These are phyloP conservation scores for Drosophila percnosoma DNA, from an alignment of 2,888 invertebrate genomes.

Conservation along the genomic window DNA sequence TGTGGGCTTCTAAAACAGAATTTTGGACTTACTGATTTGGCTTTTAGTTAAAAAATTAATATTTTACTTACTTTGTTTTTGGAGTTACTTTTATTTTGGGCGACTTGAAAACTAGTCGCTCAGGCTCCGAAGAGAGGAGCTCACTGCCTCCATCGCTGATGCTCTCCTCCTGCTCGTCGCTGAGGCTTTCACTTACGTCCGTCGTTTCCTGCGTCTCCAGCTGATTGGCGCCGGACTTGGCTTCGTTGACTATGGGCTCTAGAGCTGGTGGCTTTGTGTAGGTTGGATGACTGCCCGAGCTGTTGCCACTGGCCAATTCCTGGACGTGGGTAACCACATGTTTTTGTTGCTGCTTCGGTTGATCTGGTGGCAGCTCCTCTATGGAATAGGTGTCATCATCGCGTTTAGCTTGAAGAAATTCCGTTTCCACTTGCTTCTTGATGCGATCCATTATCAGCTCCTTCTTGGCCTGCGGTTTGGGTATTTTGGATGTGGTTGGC, in stretches of 20 bases:
- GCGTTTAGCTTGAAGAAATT: conserved; percentile 55
- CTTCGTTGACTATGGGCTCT: neutral
- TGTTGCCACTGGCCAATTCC: conserved; percentile 46
- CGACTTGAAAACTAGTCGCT: conserved; percentile 29
- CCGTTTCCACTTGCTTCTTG: conserved; percentile 58
- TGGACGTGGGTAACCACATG: conserved; percentile 31
- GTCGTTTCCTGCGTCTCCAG: conserved; percentile 55
- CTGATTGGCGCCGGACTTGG: conserved; percentile 2
- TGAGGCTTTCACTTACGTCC: conserved; percentile 75
- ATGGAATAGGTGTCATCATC: conserved; percentile 72
- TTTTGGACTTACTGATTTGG: no score
- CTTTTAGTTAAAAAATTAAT: neutral
- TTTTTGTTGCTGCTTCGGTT: conserved; percentile 1
- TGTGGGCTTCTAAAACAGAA: conserved; percentile 18
- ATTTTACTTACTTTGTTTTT: conserved; percentile 43
- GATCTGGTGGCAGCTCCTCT: conserved; percentile 44
- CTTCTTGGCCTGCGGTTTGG: conserved; percentile 52
- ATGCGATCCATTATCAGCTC: conserved; percentile 56
- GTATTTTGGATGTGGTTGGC: conserved; percentile 55
- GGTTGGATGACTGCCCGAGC: conserved; percentile 58
- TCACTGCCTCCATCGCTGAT: conserved; percentile 37
- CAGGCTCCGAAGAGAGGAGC: conserved; percentile 42
- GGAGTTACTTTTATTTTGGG: conserved; percentile 19
- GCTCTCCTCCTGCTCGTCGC: conserved; percentile 55
- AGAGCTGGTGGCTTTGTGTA: conserved; percentile 30